Evolutionary conservation across 2,113 vertebrate species (phyloP).

Genomic region (Otocyon megalotis): DNA sequence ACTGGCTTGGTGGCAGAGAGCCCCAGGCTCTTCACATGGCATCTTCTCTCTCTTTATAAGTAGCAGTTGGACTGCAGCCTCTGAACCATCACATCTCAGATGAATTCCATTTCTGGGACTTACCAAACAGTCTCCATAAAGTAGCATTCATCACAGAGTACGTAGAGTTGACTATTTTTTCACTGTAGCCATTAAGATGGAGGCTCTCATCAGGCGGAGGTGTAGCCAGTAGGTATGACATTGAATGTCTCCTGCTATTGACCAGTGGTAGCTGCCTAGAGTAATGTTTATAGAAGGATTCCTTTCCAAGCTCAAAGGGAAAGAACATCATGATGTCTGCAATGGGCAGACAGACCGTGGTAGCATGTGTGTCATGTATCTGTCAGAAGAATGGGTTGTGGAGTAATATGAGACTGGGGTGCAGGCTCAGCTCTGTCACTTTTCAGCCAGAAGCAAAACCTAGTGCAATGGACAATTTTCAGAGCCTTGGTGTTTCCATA

Average conservation of each 20-base stretch:
- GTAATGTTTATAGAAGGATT: background rate
- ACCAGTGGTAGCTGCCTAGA: background rate
- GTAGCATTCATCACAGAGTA: background rate
- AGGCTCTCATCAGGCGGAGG: background rate
- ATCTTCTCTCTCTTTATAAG: constrained; percentile 27
- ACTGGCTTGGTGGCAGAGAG: background rate
- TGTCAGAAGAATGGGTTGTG: background rate
- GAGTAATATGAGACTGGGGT: background rate
- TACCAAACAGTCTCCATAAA: background rate
- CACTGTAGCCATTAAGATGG: background rate
- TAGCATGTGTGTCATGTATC: background rate
- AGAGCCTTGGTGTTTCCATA: background rate
- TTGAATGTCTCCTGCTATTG: background rate
- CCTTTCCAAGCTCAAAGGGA: background rate
- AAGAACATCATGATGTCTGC: background rate
- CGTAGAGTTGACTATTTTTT: background rate
- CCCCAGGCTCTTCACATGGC: background rate
- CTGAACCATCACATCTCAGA: constrained; percentile 46
- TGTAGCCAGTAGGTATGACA: background rate
- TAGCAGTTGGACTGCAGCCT: constrained; percentile 38
- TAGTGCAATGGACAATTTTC: background rate
- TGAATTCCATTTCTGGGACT: constrained; percentile 2
- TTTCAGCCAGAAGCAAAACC: background rate
- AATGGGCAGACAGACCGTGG: background rate
- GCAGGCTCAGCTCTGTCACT: background rate